A percentile compares a stretch with the other conserved stretches of the same genome.
Evolutionary conservation across 2,113 vertebrate species (phyloP).

Genomic region (Rallus limicola): DNA sequence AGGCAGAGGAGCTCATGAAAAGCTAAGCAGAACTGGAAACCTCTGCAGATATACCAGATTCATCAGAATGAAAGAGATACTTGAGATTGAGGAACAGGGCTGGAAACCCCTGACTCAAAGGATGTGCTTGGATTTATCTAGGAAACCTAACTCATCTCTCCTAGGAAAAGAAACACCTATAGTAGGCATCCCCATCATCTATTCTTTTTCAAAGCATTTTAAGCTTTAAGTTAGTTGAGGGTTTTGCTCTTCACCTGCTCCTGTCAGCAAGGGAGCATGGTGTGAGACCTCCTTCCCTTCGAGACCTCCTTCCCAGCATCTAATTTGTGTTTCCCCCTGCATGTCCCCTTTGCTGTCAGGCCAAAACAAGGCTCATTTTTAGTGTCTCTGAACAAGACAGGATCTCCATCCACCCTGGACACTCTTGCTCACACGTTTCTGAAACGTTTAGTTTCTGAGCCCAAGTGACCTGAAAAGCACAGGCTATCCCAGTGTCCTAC

Average conservation of each 20-base stretch:
- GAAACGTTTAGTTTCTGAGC: background rate
- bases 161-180: accelerated
- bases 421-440: background rate
- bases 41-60: background rate
- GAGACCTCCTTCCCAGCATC: background rate
- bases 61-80: accelerated
- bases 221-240: background rate
- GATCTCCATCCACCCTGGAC: background rate
- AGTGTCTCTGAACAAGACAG: background rate
- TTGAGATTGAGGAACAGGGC: background rate
- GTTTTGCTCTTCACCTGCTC: background rate
- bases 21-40: background rate
- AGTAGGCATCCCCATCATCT: background rate
- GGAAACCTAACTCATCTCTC: background rate
- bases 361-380: background rate
- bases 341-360: accelerated
- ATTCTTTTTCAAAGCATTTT: background rate
- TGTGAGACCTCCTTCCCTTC: accelerated
- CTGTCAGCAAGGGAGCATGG: background rate
- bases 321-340: background rate
- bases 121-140: background rate
- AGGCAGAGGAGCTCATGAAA: background rate
- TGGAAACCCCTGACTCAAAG: background rate
- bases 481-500: background rate
- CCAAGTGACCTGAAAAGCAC: background rate